Evolutionary conservation across 23 tunicate species (phyloP).

Genomic region (Trididemnum clinides): DNA sequence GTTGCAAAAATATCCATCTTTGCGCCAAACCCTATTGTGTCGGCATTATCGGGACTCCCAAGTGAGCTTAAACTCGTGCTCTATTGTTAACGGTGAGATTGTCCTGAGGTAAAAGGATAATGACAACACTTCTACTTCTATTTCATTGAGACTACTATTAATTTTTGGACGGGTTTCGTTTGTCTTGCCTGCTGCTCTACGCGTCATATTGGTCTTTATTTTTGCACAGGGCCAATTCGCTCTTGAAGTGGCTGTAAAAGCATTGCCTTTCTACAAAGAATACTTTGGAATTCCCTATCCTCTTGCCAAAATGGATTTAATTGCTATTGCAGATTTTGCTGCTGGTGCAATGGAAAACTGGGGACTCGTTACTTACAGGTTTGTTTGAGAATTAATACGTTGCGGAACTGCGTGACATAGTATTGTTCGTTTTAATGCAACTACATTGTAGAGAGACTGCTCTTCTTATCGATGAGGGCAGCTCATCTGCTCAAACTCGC

Average conservation of each 20-base stretch:
- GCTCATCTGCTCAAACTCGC: conserved; percentile 84
- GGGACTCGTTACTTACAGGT: conserved; percentile 97
- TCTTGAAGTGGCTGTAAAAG: conserved; percentile 81
- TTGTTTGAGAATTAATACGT: background rate
- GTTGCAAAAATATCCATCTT: too few relatives aligned
- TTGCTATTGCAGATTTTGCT: conserved; percentile 94
- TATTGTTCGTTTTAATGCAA: too few relatives aligned
- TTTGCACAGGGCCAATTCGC: conserved; percentile 69
- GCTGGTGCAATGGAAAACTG: conserved; percentile 99
- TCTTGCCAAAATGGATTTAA: conserved; percentile 89
- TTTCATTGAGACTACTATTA: too few relatives aligned
- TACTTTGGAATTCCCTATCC: conserved; percentile 96
- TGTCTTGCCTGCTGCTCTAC: background rate
- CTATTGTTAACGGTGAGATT: too few relatives aligned
- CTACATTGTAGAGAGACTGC: conserved; percentile 76
- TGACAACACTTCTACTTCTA: too few relatives aligned
- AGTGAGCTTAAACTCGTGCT: too few relatives aligned
- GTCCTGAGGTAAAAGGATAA: too few relatives aligned
- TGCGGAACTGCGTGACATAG: background rate
- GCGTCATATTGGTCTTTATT: background rate
- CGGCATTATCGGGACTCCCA: too few relatives aligned
- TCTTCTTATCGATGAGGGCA: conserved; percentile 74
- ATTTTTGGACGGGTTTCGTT: too few relatives aligned
- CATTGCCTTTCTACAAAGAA: conserved; percentile 81
- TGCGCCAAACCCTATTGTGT: too few relatives aligned